Conservation (phyloP, 2,113 vertebrate species). For the Pheucticus melanocephalus region DNA sequence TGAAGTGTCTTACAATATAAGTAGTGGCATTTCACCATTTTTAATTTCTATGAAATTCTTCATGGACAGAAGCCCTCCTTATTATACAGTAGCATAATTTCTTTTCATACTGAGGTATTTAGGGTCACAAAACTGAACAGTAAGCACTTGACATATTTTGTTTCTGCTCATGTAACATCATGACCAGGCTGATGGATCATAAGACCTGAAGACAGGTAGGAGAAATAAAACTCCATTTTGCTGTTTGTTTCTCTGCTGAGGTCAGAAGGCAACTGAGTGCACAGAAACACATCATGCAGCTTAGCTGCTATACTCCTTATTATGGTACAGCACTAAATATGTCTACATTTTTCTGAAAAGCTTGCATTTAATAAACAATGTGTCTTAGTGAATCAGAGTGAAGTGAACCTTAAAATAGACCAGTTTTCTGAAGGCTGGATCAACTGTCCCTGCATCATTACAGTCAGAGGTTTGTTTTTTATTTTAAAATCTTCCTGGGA, state of each 20-base stretch:
- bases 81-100: background rate
- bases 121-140: background rate
- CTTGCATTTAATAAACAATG: background rate
- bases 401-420: background rate
- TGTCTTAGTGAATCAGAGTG: background rate
- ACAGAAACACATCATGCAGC: background rate
- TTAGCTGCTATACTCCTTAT: background rate
- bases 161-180: background rate
- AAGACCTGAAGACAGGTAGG: background rate
- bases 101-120: background rate
- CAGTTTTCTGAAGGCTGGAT: background rate
- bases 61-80: background rate
- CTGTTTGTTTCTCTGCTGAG: background rate
- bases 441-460: background rate
- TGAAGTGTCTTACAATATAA: background rate
- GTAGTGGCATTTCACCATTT: background rate
- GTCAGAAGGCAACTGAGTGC: background rate
- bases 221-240: background rate
- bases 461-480: background rate
- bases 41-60: background rate
- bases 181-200: background rate
- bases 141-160: background rate
- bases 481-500: background rate
- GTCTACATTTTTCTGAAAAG: background rate
- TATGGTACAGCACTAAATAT: background rate